Percentiles rank a stretch among this genome's conserved stretches.
These are phyloP conservation scores for Carposina sasakii DNA, from an alignment of 1,140 invertebrate genomes.

Conservation along the genomic window DNA sequence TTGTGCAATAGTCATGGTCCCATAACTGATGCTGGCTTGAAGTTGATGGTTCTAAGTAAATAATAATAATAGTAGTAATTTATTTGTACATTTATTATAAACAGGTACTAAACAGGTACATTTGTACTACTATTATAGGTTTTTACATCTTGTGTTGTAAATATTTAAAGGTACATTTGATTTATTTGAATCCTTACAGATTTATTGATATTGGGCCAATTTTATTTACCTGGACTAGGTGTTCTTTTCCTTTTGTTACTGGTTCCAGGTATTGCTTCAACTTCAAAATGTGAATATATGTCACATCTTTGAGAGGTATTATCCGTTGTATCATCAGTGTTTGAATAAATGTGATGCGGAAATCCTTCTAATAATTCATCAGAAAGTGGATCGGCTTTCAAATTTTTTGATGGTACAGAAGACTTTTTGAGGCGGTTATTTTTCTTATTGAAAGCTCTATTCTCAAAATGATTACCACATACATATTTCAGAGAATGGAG, in stretches of 20 bases:
- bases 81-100: neutral
- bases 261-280: neutral
- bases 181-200: neutral
- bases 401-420: conserved; percentile 3
- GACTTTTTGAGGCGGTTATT: conserved; percentile 11
- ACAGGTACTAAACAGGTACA: neutral
- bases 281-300: neutral
- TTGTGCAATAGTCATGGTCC: neutral
- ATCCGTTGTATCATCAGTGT: no score
- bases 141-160: neutral
- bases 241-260: neutral
- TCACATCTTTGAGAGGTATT: no score
- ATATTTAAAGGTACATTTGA: neutral
- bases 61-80: neutral
- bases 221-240: neutral
- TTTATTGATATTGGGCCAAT: neutral
- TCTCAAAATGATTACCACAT: conserved; percentile 17
- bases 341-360: neutral
- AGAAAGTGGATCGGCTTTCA: neutral
- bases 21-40: neutral
- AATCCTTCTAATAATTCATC: neutral
- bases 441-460: conserved; percentile 19
- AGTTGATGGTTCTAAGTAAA: neutral
- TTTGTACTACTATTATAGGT: neutral
- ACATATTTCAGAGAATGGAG: conserved; percentile 17